These are phyloP conservation scores for Podotricha telesiphe DNA, from an alignment of 2,888 invertebrate genomes.

Conservation along the genomic window DNA sequence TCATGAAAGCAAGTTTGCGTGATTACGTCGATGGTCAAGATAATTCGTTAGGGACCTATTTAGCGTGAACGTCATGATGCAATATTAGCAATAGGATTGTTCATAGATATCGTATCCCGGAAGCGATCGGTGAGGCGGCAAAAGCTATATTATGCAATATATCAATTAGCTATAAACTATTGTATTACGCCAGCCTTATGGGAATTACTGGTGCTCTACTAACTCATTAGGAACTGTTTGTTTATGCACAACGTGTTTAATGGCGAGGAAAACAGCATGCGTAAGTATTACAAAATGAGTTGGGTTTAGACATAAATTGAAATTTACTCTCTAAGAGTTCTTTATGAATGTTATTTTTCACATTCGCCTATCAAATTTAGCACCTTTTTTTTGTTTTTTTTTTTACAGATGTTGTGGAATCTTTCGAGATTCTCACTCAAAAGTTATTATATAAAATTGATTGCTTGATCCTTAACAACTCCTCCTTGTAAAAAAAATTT, in stretches of 20 bases:
- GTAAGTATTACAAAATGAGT: slow-evolving; percentile 33
- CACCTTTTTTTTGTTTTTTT: slow-evolving; percentile 1
- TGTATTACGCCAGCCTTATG: slow-evolving; percentile 68
- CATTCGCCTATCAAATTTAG: slow-evolving; percentile 1
- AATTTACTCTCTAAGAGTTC: neutral
- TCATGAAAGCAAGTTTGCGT: slow-evolving; percentile 45
- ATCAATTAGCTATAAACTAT: slow-evolving; percentile 76
- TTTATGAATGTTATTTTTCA: slow-evolving; percentile 4
- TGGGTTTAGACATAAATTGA: slow-evolving; percentile 33
- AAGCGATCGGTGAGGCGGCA: slow-evolving; percentile 64
- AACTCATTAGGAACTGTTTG: slow-evolving; percentile 56
- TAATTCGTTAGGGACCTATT: slow-evolving; percentile 46
- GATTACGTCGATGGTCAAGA: slow-evolving; percentile 47
- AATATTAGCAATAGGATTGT: slow-evolving; percentile 49
- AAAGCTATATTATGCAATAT: slow-evolving; percentile 72
- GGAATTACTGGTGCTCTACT: slow-evolving; percentile 65
- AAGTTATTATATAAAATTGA: neutral
- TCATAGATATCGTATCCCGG: slow-evolving; percentile 63
- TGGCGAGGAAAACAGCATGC: slow-evolving; percentile 25
- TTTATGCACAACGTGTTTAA: slow-evolving; percentile 42
- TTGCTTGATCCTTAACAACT: neutral
- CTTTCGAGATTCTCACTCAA: neutral
- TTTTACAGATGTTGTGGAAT: neutral
- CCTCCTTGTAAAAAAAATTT: too few species aligned
- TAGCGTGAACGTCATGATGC: slow-evolving; percentile 47